These are phyloP conservation scores for Odontophorus gujanensis DNA, from an alignment of 2,113 vertebrate species.

Conservation along the genomic window DNA sequence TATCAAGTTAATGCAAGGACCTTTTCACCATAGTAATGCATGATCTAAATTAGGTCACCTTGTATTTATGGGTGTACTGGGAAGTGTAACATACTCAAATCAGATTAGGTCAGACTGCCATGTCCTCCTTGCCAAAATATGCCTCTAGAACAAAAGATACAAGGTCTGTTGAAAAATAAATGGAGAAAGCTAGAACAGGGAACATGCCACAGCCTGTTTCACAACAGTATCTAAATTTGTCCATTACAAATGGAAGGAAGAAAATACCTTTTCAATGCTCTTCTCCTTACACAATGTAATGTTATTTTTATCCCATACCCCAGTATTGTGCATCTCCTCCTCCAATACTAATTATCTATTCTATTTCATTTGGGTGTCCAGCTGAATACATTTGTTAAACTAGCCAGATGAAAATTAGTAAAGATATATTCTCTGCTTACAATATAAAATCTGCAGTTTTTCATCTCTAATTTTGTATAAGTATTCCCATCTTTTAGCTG, in stretches of 20 bases:
- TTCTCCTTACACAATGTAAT: not conserved
- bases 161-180: not conserved
- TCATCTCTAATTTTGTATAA: not conserved
- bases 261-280: not conserved
- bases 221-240: not conserved
- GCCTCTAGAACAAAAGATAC: not conserved
- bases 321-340: not conserved
- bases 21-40: not conserved
- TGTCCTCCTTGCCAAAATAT: conserved; percentile 7
- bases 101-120: conserved; percentile 59
- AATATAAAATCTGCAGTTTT: not conserved
- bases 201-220: not conserved
- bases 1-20: not conserved
- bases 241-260: not conserved
- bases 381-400: not conserved
- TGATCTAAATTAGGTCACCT: conserved; percentile 58
- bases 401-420: not conserved
- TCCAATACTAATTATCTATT: not conserved
- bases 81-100: not conserved
- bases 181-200: not conserved
- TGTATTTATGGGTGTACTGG: not conserved
- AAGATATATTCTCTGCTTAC: not conserved
- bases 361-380: not conserved
- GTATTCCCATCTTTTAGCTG: not conserved
- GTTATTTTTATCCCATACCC: not conserved